Conservation (phyloP, 2,888 invertebrate genomes). For the Scaptomyza caliginosa region DNA sequence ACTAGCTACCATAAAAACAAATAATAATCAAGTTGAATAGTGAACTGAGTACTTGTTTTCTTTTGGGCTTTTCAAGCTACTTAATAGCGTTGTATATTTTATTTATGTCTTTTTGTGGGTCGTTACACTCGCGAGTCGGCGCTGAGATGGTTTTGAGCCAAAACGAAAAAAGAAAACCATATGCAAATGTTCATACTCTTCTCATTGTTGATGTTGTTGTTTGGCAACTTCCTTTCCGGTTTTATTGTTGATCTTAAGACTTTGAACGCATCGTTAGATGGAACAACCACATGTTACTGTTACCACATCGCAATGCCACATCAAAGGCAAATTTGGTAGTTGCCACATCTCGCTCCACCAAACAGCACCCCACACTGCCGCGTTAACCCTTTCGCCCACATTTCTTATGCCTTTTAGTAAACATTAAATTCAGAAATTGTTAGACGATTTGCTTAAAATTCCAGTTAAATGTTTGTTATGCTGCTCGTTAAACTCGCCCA, state of each 20-base stretch:
- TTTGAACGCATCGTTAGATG: constrained; percentile 66
- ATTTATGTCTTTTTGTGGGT: constrained; percentile 49
- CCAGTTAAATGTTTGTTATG: constrained; percentile 67
- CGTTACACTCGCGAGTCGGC: constrained; percentile 56
- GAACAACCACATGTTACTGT: constrained; percentile 68
- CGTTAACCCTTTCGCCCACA: neutral
- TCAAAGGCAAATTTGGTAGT: constrained; percentile 48
- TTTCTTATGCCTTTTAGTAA: constrained; percentile 68
- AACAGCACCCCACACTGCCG: neutral
- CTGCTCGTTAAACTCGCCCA: constrained; percentile 2
- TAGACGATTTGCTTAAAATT: constrained; percentile 42
- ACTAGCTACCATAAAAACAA: constrained; percentile 29
- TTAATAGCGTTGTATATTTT: constrained; percentile 34
- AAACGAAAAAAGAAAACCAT: constrained; percentile 40
- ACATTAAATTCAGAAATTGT: constrained; percentile 41
- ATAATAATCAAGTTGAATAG: constrained; percentile 10
- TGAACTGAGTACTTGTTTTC: constrained; percentile 18
- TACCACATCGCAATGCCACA: constrained; percentile 70
- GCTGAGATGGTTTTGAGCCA: constrained; percentile 31
- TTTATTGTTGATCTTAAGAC: constrained; percentile 71
- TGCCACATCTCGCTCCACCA: neutral
- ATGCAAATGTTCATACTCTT: constrained; percentile 61
- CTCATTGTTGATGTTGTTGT: constrained; percentile 44
- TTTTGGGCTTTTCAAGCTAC: constrained; percentile 26
- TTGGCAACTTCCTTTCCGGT: constrained; percentile 58